Evolutionary conservation across 2,888 invertebrate species (phyloP).

Genomic region (Leptopilina myrica): DNA sequence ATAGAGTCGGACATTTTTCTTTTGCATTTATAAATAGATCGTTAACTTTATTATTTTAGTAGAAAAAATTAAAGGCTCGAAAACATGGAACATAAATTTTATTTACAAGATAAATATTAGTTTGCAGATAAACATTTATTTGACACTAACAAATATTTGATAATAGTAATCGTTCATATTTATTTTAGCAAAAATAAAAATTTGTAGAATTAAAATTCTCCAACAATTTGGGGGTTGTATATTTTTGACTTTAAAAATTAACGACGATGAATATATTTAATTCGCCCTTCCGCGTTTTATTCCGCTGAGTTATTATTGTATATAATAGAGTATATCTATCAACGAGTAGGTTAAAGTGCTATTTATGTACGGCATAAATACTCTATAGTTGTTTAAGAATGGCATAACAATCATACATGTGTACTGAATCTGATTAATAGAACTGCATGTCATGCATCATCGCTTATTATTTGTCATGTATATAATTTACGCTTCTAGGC

Average conservation of each 20-base stretch:
- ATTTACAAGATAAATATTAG: no score
- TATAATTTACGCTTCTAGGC: conserved; percentile 17
- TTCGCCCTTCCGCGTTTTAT: not conserved
- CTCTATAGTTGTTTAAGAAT: conserved; percentile 9
- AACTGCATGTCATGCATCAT: conserved; percentile 20
- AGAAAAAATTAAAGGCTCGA: no score
- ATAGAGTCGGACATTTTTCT: no score
- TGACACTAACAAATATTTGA: no score
- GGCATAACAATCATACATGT: conserved; percentile 17
- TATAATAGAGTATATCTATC: conserved; percentile 11
- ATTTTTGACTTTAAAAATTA: not conserved
- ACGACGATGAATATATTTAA: not conserved
- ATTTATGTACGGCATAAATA: conserved; percentile 15
- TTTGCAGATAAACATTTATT: no score
- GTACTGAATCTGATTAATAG: conserved; percentile 17
- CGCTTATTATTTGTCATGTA: conserved; percentile 6
- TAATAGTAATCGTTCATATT: no score
- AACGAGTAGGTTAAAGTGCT: conserved; percentile 12
- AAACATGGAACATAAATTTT: no score
- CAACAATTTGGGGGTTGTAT: not conserved
- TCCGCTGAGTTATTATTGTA: not conserved
- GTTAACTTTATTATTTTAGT: no score
- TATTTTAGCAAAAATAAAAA: no score
- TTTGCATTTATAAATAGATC: no score
- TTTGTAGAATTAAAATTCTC: no score